Evolutionary conservation across 1,140 invertebrate species (phyloP).

Genomic region (Helicoverpa zea): DNA sequence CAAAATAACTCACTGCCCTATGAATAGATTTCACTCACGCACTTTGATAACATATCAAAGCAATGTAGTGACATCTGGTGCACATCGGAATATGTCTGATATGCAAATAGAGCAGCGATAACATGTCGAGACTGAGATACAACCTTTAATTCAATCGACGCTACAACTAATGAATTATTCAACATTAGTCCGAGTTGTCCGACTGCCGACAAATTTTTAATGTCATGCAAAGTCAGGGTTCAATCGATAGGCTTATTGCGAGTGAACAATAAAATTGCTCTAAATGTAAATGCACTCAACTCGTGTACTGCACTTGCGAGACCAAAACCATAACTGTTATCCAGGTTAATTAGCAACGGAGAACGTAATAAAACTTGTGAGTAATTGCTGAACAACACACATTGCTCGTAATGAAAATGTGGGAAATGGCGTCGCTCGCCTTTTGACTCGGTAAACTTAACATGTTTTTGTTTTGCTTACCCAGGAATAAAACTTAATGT

Average conservation of each 20-base stretch:
- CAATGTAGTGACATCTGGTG: slow-evolving; percentile 47
- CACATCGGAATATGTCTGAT: slow-evolving; percentile 64
- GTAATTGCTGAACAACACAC: slow-evolving; percentile 40
- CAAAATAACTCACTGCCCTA: neutral
- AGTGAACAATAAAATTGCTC: slow-evolving; percentile 45
- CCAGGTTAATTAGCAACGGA: slow-evolving; percentile 52
- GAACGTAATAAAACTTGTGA: slow-evolving; percentile 39
- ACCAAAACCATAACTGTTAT: slow-evolving; percentile 27
- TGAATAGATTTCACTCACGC: neutral
- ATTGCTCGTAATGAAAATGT: slow-evolving; percentile 10
- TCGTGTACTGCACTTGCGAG: slow-evolving; percentile 22
- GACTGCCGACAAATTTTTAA: slow-evolving; percentile 64
- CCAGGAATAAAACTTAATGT: slow-evolving; percentile 28
- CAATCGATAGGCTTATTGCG: slow-evolving; percentile 23
- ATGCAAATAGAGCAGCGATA: slow-evolving; percentile 73
- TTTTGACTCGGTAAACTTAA: neutral
- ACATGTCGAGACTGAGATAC: slow-evolving; percentile 65
- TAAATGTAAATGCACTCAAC: slow-evolving; percentile 36
- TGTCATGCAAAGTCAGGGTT: slow-evolving; percentile 52
- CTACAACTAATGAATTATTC: slow-evolving; percentile 75
- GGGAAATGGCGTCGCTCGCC: neutral
- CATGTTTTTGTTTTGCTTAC: slow-evolving; percentile 30
- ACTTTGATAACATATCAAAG: slow-evolving; percentile 11
- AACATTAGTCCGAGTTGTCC: slow-evolving; percentile 52
- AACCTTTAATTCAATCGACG: slow-evolving; percentile 71